Evolutionary conservation across 2,797 vertebrate genomes (phyloP).

Genomic region (Rhinichthys osculus): DNA sequence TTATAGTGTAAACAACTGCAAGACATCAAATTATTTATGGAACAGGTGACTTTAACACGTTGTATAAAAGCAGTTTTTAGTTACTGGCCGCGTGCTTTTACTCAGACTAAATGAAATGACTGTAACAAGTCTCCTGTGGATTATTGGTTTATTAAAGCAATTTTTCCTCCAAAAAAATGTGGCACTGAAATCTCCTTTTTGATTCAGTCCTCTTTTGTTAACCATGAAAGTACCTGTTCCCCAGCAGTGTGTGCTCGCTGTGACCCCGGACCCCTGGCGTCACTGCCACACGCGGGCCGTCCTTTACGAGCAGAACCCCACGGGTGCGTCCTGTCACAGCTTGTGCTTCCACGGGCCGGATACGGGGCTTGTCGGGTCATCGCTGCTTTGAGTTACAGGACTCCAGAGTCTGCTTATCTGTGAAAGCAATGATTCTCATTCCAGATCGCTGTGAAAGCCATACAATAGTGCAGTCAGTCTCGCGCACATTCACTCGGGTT

Average conservation of each 20-base stretch:
- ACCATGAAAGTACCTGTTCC: constrained; percentile 9
- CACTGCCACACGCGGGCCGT: constrained; percentile 44
- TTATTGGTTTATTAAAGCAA: not conserved
- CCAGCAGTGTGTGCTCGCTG: not conserved
- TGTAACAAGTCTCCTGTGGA: not conserved
- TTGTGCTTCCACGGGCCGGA: constrained; percentile 54
- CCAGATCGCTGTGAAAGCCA: constrained; percentile 38
- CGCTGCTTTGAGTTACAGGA: constrained; percentile 56
- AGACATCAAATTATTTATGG: not conserved
- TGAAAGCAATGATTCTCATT: constrained; percentile 50
- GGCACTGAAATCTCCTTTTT: not conserved
- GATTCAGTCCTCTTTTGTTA: too few species aligned
- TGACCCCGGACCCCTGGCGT: constrained; percentile 21
- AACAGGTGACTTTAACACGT: not conserved
- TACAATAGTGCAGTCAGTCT: not conserved
- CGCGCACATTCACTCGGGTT: not conserved
- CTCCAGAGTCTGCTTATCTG: constrained; percentile 51
- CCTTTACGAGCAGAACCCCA: constrained; percentile 52
- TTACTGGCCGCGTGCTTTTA: too few species aligned
- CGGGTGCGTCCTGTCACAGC: constrained; percentile 57
- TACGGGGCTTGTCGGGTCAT: constrained; percentile 56
- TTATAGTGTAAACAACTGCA: not conserved
- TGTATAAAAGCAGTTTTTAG: not conserved
- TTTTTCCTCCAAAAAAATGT: not conserved
- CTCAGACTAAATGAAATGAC: not conserved